Evolutionary conservation across 2,113 vertebrate species (phyloP).

Genomic region (Noctilio leporinus): DNA sequence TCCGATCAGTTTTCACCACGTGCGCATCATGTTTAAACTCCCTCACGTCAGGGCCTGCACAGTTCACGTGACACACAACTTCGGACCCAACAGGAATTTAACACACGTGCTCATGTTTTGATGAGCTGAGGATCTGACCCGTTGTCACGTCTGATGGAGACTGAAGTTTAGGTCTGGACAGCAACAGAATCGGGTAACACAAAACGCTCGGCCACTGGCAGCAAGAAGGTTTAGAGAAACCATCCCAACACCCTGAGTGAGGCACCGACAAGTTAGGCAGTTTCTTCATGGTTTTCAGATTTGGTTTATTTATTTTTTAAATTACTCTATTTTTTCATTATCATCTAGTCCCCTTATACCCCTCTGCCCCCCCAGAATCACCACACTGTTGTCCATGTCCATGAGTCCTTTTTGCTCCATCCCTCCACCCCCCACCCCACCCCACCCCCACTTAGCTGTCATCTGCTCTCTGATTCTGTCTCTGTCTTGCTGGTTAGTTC

Average conservation of each 20-base stretch:
- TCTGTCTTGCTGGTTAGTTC: too few relatives aligned
- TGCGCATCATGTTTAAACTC: not conserved
- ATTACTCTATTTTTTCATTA: too few relatives aligned
- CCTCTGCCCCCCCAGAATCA: too few relatives aligned
- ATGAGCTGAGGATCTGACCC: not conserved
- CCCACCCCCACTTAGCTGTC: too few relatives aligned
- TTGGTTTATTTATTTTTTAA: too few relatives aligned
- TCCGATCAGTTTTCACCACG: not conserved
- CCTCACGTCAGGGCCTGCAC: not conserved
- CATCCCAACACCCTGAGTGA: not conserved
- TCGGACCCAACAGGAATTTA: not conserved
- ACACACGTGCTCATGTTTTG: not conserved
- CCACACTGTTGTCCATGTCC: too few relatives aligned
- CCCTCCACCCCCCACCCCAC: too few relatives aligned
- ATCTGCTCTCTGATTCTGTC: too few relatives aligned
- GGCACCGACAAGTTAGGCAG: not conserved
- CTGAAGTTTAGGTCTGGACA: not conserved
- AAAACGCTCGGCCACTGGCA: not conserved
- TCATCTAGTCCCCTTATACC: too few relatives aligned
- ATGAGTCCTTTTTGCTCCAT: too few relatives aligned
- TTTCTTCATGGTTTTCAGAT: too few relatives aligned
- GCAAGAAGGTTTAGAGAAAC: not conserved
- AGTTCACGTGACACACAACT: not conserved
- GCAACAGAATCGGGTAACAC: not conserved
- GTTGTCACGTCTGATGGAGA: not conserved